Conservation (phyloP, 2,797 vertebrate species). For the Malacoraja senta region DNA sequence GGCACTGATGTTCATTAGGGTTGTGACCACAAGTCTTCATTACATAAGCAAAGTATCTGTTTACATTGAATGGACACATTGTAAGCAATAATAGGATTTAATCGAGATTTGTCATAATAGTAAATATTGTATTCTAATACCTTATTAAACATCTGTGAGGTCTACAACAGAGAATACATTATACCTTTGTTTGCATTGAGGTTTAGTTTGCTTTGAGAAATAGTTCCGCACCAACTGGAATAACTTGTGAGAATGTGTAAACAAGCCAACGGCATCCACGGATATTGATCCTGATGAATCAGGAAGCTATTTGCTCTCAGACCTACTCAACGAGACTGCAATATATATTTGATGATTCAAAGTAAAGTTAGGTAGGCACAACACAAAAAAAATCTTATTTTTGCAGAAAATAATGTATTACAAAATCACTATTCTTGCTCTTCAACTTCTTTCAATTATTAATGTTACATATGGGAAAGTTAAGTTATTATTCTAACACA, state of each 20-base stretch:
- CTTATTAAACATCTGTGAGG: neutral
- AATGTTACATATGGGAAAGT: no score
- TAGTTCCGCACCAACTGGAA: neutral
- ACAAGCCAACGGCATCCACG: neutral
- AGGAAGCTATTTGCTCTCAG: neutral
- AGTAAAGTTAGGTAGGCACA: no score
- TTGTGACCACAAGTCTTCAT: neutral
- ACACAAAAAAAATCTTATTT: no score
- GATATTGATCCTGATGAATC: neutral
- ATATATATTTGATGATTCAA: neutral
- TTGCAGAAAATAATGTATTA: no score
- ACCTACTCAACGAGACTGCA: neutral
- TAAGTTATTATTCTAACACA: no score
- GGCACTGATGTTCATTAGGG: neutral
- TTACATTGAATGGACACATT: neutral
- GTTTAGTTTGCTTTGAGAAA: neutral
- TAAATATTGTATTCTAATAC: neutral
- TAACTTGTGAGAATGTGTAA: neutral
- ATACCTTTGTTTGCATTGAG: neutral
- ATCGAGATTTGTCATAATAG: neutral
- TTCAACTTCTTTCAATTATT: no score
- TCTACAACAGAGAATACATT: neutral
- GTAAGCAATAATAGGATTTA: neutral
- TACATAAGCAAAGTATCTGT: neutral
- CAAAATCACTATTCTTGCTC: no score